Evolutionary conservation across 2,113 vertebrate species (phyloP).

Genomic region (Ptychochromis oligacanthus): DNA sequence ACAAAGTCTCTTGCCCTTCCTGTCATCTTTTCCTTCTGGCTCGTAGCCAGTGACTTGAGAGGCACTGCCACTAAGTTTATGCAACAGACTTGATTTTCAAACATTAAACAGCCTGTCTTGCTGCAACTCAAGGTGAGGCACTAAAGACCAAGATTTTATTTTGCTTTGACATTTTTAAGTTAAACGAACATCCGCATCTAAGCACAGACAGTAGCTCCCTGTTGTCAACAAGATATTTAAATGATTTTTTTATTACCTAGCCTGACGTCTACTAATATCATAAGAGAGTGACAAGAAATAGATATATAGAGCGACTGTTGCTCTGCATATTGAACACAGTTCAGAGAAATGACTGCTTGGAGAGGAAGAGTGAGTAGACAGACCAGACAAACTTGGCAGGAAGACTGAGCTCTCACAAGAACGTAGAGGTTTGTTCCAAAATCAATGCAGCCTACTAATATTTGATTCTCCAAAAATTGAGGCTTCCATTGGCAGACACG

Average conservation of each 20-base stretch:
- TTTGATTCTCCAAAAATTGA: conserved; percentile 66
- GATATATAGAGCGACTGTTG: conserved; percentile 13
- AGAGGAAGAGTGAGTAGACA: conserved; percentile 66
- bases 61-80: conserved; percentile 14
- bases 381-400: conserved; percentile 72
- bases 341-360: conserved; percentile 50
- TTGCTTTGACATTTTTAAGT: conserved; percentile 16
- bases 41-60: conserved; percentile 26
- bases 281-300: conserved; percentile 10
- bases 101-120: conserved; percentile 17
- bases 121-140: conserved; percentile 8
- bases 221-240: conserved; percentile 12
- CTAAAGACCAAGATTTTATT: not conserved
- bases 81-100: conserved; percentile 3
- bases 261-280: conserved; percentile 12
- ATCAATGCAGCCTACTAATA: conserved; percentile 74
- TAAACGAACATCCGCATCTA: not conserved
- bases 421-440: conserved; percentile 65
- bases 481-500: conserved; percentile 46
- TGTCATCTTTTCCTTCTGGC: conserved; percentile 52
- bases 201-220: not conserved
- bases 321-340: conserved; percentile 30
- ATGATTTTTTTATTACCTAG: conserved; percentile 2
- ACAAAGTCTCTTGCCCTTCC: conserved; percentile 56
- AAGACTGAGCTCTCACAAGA: conserved; percentile 54